Conservation (phyloP, 2,888 invertebrate species). For the Marronus borbonicus region DNA sequence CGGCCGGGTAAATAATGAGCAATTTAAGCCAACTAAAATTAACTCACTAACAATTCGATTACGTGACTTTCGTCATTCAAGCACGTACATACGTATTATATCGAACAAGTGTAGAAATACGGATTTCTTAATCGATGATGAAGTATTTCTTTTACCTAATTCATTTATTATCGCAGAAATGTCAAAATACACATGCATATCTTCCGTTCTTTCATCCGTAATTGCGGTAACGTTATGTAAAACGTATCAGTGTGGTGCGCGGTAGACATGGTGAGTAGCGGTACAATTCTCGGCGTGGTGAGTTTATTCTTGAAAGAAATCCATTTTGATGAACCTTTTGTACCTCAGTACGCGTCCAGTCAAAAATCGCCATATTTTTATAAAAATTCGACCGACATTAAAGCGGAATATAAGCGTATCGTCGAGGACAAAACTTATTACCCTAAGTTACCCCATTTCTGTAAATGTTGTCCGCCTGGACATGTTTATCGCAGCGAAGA, state of each 20-base stretch:
- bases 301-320: not conserved
- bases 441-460: not conserved
- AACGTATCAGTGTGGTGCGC: slow-evolving; percentile 8
- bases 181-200: not conserved
- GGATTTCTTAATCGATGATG: not conserved
- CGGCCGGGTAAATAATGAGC: not conserved
- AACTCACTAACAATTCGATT: not conserved
- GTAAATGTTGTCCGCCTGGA: slow-evolving; percentile 31
- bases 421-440: not conserved
- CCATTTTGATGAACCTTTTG: not conserved
- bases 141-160: slow-evolving; percentile 19
- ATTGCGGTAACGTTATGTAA: not conserved
- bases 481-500: not conserved
- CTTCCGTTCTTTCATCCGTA: not conserved
- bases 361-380: slow-evolving; percentile 21
- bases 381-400: not conserved
- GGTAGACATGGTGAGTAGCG: slow-evolving; percentile 8
- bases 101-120: not conserved
- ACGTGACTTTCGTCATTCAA: not conserved
- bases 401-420: not conserved
- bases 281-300: slow-evolving; percentile 1
- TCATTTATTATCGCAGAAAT: not conserved
- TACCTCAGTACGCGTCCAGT: not conserved
- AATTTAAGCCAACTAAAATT: not conserved
- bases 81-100: no score